Evolutionary conservation across 2,797 vertebrate genomes (phyloP).

Genomic region (Erethizon dorsatum): DNA sequence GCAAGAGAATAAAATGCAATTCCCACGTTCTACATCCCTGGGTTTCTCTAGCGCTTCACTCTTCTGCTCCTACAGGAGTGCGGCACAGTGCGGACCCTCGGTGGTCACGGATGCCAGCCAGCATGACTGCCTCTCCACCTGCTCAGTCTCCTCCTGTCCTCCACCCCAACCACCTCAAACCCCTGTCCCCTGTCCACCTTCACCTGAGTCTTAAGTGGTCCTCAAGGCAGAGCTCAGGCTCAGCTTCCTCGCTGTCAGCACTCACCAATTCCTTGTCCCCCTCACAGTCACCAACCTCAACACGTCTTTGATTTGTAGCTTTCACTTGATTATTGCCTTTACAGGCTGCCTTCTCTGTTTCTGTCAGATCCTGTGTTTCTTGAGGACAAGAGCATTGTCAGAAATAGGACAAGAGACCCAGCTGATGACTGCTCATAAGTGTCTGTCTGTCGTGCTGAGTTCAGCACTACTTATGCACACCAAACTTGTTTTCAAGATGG

Average conservation of each 20-base stretch:
- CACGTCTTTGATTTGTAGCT: too few relatives aligned
- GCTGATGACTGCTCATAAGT: background rate
- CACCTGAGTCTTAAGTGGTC: background rate
- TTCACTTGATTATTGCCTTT: background rate
- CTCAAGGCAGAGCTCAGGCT: background rate
- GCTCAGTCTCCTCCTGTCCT: background rate
- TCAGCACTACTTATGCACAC: background rate
- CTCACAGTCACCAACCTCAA: background rate
- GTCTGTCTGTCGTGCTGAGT: background rate
- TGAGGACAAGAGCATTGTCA: background rate
- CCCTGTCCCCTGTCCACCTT: background rate
- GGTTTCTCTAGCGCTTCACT: background rate
- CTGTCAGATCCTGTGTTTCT: background rate
- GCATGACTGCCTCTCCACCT: fast-evolving
- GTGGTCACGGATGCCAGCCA: background rate
- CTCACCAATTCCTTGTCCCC: background rate
- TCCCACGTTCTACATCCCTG: background rate
- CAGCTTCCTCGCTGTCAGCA: background rate
- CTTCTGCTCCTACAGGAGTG: background rate
- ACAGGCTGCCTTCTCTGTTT: background rate
- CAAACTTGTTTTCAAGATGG: constrained; percentile 7
- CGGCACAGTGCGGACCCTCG: background rate
- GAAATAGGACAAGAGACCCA: background rate
- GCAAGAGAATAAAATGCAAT: background rate
- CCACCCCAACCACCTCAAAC: background rate